These are phyloP conservation scores for Sycophila sp. DNA, from an alignment of 1,140 invertebrate genomes.

Conservation along the genomic window DNA sequence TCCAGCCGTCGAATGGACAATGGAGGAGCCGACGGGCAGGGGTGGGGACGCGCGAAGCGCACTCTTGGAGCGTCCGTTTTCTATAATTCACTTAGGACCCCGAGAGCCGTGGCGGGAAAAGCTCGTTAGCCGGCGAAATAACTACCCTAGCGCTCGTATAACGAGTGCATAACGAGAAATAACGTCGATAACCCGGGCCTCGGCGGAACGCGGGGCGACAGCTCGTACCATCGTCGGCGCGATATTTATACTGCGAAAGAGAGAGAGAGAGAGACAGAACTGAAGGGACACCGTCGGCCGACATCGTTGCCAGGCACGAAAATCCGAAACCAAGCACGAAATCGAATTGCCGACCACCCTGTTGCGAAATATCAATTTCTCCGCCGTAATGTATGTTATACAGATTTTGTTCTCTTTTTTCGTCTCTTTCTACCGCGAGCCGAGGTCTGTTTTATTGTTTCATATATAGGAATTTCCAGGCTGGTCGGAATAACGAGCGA, in stretches of 20 bases:
- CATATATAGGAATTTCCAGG: too few relatives aligned
- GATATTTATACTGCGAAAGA: neutral
- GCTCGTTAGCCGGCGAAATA: conserved; percentile 35
- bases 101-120: neutral
- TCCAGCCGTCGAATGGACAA: too few relatives aligned
- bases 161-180: conserved; percentile 38
- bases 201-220: conserved; percentile 6
- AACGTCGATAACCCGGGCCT: conserved; percentile 29
- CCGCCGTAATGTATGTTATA: too few relatives aligned
- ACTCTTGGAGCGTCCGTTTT: neutral
- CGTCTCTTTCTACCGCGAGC: too few relatives aligned
- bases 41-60: too few relatives aligned
- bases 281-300: neutral
- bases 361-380: conserved; percentile 20
- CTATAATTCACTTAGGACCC: conserved; percentile 37
- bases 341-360: conserved; percentile 18
- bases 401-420: too few relatives aligned
- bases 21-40: too few relatives aligned
- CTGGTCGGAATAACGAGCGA: too few relatives aligned
- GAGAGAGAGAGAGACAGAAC: too few relatives aligned
- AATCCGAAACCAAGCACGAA: conserved; percentile 24
- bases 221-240: neutral
- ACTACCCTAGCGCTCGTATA: neutral
- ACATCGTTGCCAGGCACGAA: conserved; percentile 8
- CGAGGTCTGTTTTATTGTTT: too few relatives aligned